These are phyloP conservation scores for Synanthedon vespiformis DNA, from an alignment of 2,888 invertebrate species.

Conservation along the genomic window DNA sequence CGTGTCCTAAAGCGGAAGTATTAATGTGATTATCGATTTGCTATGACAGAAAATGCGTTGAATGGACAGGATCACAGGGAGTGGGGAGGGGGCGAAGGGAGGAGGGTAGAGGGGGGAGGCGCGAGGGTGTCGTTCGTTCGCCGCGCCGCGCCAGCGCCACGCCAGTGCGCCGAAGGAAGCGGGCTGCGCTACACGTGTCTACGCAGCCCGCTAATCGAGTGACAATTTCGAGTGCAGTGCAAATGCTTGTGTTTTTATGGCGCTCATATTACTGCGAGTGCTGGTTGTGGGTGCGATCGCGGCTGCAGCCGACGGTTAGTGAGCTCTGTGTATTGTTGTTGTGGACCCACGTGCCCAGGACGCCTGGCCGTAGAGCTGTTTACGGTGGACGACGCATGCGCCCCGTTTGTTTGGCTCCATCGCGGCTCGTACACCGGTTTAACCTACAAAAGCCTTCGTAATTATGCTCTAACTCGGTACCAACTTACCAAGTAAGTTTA, in stretches of 20 bases:
- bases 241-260: conserved; percentile 83
- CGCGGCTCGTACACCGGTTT: conserved; percentile 63
- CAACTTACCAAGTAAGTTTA: conserved; percentile 19
- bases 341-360: conserved; percentile 38
- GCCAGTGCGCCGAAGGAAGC: conserved; percentile 32
- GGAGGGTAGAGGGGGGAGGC: conserved; percentile 3
- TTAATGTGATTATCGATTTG: conserved; percentile 68
- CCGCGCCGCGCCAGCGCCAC: conserved; percentile 16
- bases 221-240: conserved; percentile 62
- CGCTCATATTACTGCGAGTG: conserved; percentile 82
- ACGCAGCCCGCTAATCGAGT: conserved; percentile 61
- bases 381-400: conserved; percentile 62
- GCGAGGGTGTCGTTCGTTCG: conserved; percentile 8
- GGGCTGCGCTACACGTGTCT: conserved; percentile 26
- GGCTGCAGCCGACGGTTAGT: conserved; percentile 59
- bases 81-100: conserved; percentile 13
- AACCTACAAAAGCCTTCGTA: conserved; percentile 50
- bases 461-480: conserved; percentile 19
- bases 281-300: conserved; percentile 66
- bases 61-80: conserved; percentile 46
- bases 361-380: conserved; percentile 44
- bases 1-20: conserved; percentile 63
- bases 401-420: conserved; percentile 49
- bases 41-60: conserved; percentile 69
- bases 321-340: conserved; percentile 12